phyloP scores from a whole-genome alignment of 2,113 vertebrate genomes.

The Neopipo cinnamomea region DNA sequence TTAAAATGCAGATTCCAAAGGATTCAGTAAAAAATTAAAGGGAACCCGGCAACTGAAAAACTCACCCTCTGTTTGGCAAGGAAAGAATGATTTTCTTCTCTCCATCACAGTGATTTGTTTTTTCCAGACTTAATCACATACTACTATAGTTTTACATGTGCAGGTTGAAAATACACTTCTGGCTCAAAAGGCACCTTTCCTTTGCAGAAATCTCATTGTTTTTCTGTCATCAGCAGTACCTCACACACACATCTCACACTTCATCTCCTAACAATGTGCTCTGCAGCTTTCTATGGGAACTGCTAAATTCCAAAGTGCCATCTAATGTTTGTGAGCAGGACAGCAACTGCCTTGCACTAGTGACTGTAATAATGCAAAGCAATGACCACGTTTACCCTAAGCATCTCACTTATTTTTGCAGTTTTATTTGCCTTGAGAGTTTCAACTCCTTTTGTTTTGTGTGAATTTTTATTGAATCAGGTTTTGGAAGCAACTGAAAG shows the following conservation, averaged over 20 bases:
- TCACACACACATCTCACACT: not conserved
- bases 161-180: not conserved
- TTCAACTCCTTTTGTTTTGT: not conserved
- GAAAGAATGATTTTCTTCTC: not conserved
- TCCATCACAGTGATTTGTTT: too few relatives aligned
- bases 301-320: constrained; percentile 33
- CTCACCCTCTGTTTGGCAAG: not conserved
- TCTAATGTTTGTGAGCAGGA: constrained; percentile 50
- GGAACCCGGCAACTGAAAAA: not conserved
- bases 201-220: not conserved
- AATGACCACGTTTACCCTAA: not conserved
- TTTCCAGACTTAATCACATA: not conserved
- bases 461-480: not conserved
- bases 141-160: not conserved
- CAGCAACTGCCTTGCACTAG: not conserved
- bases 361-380: not conserved
- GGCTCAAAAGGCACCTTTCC: not conserved
- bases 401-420: not conserved
- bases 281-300: not conserved
- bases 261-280: not conserved
- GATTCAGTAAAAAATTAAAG: not conserved
- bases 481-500: not conserved
- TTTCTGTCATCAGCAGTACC: not conserved
- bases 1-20: not conserved
- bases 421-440: not conserved